Conservation (phyloP, 2,113 vertebrate species). For the Scartelaos histophorus region DNA sequence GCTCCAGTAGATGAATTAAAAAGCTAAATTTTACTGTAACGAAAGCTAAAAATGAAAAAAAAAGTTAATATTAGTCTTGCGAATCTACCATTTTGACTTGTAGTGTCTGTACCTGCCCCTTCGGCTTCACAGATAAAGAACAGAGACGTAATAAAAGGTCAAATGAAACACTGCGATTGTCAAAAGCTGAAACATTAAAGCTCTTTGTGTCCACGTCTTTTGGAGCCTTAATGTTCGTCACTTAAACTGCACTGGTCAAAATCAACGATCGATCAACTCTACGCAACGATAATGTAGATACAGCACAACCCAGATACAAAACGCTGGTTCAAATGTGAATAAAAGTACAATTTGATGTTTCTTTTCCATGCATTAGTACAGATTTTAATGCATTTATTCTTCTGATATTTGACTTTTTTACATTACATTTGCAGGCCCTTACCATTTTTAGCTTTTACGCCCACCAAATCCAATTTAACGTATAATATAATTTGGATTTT, state of each 20-base stretch:
- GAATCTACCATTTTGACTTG: background rate
- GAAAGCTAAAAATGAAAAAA: background rate
- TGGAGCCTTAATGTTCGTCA: conserved; percentile 18
- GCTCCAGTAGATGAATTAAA: too few species aligned
- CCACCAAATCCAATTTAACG: background rate
- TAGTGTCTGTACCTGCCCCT: conserved; percentile 20
- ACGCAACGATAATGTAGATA: background rate
- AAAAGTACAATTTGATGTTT: background rate
- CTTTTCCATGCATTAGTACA: background rate
- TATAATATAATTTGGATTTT: background rate
- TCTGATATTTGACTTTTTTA: too few species aligned
- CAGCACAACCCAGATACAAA: background rate
- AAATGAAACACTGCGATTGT: conserved; percentile 56
- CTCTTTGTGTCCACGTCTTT: conserved; percentile 37
- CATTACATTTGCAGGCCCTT: background rate
- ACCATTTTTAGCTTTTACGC: background rate
- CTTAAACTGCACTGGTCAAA: conserved; percentile 6
- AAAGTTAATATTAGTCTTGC: background rate
- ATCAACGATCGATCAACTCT: background rate
- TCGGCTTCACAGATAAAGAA: background rate
- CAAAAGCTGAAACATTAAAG: conserved; percentile 60
- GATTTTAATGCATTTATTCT: background rate
- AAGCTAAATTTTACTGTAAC: background rate
- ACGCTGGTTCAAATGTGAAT: background rate
- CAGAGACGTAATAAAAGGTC: conserved; percentile 1